Evolutionary conservation across 2,113 vertebrate genomes (phyloP).

Genomic region (Pungitius pungitius): DNA sequence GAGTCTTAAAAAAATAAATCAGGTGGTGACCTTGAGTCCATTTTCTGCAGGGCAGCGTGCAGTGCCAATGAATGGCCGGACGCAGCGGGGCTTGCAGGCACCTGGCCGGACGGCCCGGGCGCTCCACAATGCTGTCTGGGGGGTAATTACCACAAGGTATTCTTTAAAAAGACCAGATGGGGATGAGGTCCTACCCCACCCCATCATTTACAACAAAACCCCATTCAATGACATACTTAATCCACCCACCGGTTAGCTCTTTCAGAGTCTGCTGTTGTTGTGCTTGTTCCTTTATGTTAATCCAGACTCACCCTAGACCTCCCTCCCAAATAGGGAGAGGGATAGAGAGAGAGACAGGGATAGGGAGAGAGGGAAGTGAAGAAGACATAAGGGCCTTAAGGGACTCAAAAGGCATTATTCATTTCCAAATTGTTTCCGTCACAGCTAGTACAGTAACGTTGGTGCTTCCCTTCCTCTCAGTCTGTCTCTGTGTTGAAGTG

Average conservation of each 20-base stretch:
- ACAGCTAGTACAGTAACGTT: conserved; percentile 93
- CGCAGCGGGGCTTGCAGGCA: conserved; percentile 94
- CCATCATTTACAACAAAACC: conserved; percentile 98
- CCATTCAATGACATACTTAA: conserved; percentile 99
- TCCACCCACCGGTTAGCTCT: conserved; percentile 97
- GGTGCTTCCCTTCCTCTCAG: conserved; percentile 49
- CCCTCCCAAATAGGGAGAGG: conserved; percentile 45
- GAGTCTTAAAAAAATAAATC: conserved; percentile 79
- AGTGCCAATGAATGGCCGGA: conserved; percentile 89
- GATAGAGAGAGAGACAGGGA: conserved; percentile 64
- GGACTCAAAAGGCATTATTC: conserved; percentile 92
- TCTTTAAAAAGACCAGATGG: conserved; percentile 99
- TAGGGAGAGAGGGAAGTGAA: conserved; percentile 67
- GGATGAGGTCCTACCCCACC: conserved; percentile 84
- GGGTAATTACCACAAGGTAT: conserved; percentile 99
- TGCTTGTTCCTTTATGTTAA: conserved; percentile 98
- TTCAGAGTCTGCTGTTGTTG: conserved; percentile 88
- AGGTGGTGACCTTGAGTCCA: conserved; percentile 88
- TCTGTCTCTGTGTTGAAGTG: conserved; percentile 44
- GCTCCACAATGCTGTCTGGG: conserved; percentile 96
- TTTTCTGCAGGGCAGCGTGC: conserved; percentile 84
- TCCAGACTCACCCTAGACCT: conserved; percentile 66
- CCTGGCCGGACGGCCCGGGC: conserved; percentile 92
- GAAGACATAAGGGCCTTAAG: conserved; percentile 83
- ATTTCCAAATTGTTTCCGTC: conserved; percentile 95